phyloP scores from a whole-genome alignment of 2,113 vertebrate genomes.

The Monarcha castaneiventris region DNA sequence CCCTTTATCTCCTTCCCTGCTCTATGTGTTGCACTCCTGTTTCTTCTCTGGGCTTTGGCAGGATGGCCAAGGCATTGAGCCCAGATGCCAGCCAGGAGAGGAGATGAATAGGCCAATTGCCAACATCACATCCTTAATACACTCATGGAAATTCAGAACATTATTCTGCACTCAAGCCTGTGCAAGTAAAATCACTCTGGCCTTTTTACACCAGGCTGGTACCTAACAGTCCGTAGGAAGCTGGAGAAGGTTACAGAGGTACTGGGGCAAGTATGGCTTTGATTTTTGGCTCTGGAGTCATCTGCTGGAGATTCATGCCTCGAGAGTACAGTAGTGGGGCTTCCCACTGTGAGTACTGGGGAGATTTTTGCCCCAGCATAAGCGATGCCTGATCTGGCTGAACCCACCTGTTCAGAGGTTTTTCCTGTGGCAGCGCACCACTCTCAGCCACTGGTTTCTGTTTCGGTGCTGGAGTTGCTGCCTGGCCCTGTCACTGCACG shows the following conservation, averaged over 20 bases:
- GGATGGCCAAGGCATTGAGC: neutral
- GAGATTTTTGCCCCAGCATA: fast-evolving
- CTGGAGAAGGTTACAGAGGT: fast-evolving
- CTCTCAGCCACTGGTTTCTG: neutral
- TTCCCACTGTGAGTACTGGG: neutral
- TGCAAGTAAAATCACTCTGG: neutral
- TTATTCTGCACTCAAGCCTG: neutral
- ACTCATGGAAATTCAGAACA: neutral
- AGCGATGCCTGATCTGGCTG: neutral
- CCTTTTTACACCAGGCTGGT: neutral
- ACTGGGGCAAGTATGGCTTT: neutral
- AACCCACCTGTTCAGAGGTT: neutral
- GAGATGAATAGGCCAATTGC: neutral
- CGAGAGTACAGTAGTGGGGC: neutral
- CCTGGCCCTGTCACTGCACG: fast-evolving
- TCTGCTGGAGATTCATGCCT: neutral
- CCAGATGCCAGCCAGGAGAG: neutral
- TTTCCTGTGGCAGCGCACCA: neutral
- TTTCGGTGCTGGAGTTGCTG: neutral
- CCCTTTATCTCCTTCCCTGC: neutral
- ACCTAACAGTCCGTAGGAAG: neutral
- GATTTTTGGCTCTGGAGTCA: neutral
- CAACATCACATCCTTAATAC: neutral
- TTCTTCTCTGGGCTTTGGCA: neutral
- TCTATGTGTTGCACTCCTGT: neutral